A percentile compares a stretch with the other conserved stretches of the same genome.
phyloP scores from a whole-genome alignment of 2,888 invertebrate species.

The Polydrusus tereticollis region DNA sequence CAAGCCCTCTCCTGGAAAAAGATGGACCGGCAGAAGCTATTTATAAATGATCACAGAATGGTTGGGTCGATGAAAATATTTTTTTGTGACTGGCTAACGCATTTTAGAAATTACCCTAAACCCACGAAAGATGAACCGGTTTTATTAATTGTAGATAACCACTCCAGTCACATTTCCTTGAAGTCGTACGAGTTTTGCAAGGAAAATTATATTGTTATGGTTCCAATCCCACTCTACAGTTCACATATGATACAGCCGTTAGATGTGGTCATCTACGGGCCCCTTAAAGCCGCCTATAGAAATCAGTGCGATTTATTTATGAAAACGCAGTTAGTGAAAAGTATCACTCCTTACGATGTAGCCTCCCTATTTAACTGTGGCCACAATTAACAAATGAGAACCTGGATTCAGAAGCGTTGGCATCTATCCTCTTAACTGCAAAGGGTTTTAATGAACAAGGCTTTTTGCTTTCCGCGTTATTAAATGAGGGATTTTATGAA shows the following conservation, averaged over 20 bases:
- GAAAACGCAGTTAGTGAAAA: conserved; percentile 53
- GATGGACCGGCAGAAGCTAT: conserved; percentile 64
- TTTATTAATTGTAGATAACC: conserved; percentile 58
- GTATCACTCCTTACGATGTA: conserved; percentile 58
- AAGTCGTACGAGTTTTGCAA: conserved; percentile 28
- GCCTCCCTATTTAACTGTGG: conserved; percentile 54
- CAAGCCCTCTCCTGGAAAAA: conserved; percentile 61
- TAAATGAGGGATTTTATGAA: background rate
- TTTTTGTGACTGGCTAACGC: conserved; percentile 53
- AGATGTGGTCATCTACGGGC: conserved; percentile 53
- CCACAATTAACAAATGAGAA: conserved; percentile 58
- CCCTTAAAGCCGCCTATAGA: conserved; percentile 56
- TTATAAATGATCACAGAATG: conserved; percentile 53
- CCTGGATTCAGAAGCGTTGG: conserved; percentile 59
- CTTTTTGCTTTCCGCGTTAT: conserved; percentile 36
- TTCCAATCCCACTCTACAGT: conserved; percentile 52
- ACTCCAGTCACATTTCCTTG: conserved; percentile 55
- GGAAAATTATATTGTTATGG: conserved; percentile 48
- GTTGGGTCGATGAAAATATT: conserved; percentile 55
- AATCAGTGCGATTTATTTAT: conserved; percentile 57
- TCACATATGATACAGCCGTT: conserved; percentile 51
- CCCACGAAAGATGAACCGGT: conserved; percentile 53
- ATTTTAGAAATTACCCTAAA: conserved; percentile 51
- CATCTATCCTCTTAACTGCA: conserved; percentile 58
- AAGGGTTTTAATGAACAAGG: conserved; percentile 51